Base-by-base conservation (phyloP, 2,113 vertebrate species). In the Castor canadensis region DNA sequence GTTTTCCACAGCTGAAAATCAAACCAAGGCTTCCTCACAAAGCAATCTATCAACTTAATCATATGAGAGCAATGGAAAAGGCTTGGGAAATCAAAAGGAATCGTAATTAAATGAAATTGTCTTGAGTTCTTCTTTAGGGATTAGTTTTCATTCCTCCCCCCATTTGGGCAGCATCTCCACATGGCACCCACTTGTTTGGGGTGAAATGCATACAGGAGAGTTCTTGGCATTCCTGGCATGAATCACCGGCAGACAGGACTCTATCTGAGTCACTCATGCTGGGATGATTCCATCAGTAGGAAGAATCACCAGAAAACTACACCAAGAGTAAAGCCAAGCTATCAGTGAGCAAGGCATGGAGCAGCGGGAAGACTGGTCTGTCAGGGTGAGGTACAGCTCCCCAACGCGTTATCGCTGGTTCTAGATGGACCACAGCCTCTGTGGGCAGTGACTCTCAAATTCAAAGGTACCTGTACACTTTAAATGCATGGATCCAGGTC, bases 141-240 rank as follows among this genome's bases (percentile, higher is more conserved):
- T 49, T 40, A 5, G 4, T 35, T 69, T 54, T 20, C 67, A 17
- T 64, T 28, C 11, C 20, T 8, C 16, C 6, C 7, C 52, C 52
- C 12, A 11, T 32, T 17, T 8, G 11, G 5, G 32, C 20, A 38
- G 52, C 11, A 4, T 40, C 38, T n/a, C 17, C n/a, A 38, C 10
- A 15, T 1, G 19, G 54, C 69, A 72, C 54, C 75, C 76, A n/a
- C 76, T 56, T 38, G 24, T 49, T 35, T 2, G 35, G 52, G 19
- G n/a, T 66, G 40, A 89, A 89, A 64, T 19, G 79, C 66, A 3
- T 30, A 45, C 4, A 32, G 28, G 40, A 60, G 58, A 71, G 28
- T 38, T 38, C 30, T 2, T 0, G 0, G 32, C 38, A 5, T 24
- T 26, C n/a, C 11, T 56, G 22, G 9, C 3, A 1, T 75, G 83